Evolutionary conservation across 2,113 vertebrate species (phyloP), one percentile per base, ranked within the genome.

Genomic region (Speoplatyrhinus poulsoni): DNA sequence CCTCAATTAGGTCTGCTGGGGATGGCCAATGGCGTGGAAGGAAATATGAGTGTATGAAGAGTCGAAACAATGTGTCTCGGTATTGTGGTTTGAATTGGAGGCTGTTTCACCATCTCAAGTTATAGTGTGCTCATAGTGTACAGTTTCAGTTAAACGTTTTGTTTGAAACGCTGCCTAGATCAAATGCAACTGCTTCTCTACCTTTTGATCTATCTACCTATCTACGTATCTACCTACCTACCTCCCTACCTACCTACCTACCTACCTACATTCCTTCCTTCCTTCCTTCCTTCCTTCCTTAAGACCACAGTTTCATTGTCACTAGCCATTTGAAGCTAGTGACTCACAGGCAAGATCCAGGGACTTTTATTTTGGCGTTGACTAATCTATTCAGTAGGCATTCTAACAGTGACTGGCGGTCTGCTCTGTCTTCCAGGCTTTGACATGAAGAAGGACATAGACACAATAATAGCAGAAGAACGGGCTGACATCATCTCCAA

Each of bases 381-480:
- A 41, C 36, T 41, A 41, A 41, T 41, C 26, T 11, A 52, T 52
- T 52, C 11, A 5, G 12, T 12, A 33, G 5, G 26, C 4, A 3
- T 10, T 32, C 56, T 58, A 12, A 26, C 6, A 6, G 6, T 36
- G 56, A 36, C 32, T 33, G 19, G 5, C 7, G 19, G 56, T 8
- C 32, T 58, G 19, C 8, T 58, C 13, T 60, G 46, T 73, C 65
- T 50, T 71, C 2, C 88, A 97, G 95, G 87, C 93, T 93, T 90
- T 93, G 95, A 94, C 91, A 98, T 97, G 95, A 97, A 96, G 95
- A 98, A 96, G 85, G 95, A 98, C 73, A 92, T 96, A 67, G 95
- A 96, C 50, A 84, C 90, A 47, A 72, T 96, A 90, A 95, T 96
- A 92, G 91, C 92, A 85, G 93, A 94, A 86, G 96, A 98, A 90